Evolutionary conservation across 2,113 vertebrate species (phyloP), one percentile per base, ranked within the genome.

Genomic region (Gavia stellata): DNA sequence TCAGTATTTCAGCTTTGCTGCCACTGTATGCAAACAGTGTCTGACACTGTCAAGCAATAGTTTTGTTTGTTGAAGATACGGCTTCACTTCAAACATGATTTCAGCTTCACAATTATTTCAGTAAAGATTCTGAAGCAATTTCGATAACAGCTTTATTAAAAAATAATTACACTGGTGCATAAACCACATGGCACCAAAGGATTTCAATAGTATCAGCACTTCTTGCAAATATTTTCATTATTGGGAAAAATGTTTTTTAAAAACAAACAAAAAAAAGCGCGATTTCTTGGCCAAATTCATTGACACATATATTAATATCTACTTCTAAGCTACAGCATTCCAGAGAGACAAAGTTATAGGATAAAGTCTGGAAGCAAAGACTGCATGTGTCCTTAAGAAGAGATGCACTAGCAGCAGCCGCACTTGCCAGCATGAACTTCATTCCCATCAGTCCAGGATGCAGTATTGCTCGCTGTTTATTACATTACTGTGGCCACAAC

Each of bases 41-140:
- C 83, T 61, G 67, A 55, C 40, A 40, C 52, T 63, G 67, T 66
- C 53, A 61, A 61, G 24, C 16, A 24, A 28, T 4, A 33, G 13
- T 38, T 63, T 44, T 61, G 25, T 65, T 86, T 80, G 72, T 18
- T 82, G 74, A 80, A 75, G 53, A 24, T 19, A 38, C 10, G 67
- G 58, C 71, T 95, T 90, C 45, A 65, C 36, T 88, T 80, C 75
- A 90, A 90, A 82, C 23, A 44, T 17, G 6, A 79, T 55, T 90
- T 79, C 75, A 93, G 71, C 62, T 82, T 92, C 86, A 73, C 20
- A 93, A 92, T 40, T 0, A 47, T 73, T 77, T 45, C 77, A 71
- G 44, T 79, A 89, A 95, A 59, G 45, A 72, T 82, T 89, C 19
- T 84, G 81, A 96, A 91, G 81, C 68, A 81, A 94, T 87, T 94